Conservation (phyloP, 2,888 invertebrate genomes). For the Boloria euphrosyne region DNA sequence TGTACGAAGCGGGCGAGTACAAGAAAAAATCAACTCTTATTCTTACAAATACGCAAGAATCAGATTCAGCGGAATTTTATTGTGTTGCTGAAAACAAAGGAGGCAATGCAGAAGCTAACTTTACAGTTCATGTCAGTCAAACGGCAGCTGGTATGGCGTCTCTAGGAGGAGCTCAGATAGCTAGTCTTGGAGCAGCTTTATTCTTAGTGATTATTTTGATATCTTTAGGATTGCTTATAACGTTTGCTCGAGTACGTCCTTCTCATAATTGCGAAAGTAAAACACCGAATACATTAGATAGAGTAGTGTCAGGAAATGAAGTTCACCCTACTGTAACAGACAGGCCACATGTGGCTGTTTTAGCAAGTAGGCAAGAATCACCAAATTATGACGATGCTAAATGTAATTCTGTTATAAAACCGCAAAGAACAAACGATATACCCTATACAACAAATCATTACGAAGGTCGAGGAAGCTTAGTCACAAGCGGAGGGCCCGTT, state of each 20-base stretch:
- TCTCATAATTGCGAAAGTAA: constrained; percentile 89
- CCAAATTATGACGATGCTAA: constrained; percentile 67
- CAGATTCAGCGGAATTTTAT: constrained; percentile 92
- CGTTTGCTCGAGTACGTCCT: constrained; percentile 88
- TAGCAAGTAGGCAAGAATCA: constrained; percentile 79
- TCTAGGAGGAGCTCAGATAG: constrained; percentile 92
- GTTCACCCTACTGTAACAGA: constrained; percentile 74
- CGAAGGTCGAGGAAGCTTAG: constrained; percentile 85
- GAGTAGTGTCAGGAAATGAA: constrained; percentile 85
- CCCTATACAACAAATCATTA: constrained; percentile 87
- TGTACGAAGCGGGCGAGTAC: constrained; percentile 89
- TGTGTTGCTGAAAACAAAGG: constrained; percentile 95
- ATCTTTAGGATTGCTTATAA: constrained; percentile 86
- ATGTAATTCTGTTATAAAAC: constrained; percentile 88
- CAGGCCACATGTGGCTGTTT: constrained; percentile 81
- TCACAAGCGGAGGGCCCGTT: constrained; percentile 83
- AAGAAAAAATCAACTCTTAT: constrained; percentile 90
- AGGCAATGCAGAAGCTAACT: constrained; percentile 93
- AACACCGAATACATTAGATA: constrained; percentile 88
- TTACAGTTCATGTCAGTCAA: constrained; percentile 91
- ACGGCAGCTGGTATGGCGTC: constrained; percentile 90
- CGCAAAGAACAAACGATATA: constrained; percentile 86
- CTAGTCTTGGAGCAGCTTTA: constrained; percentile 91
- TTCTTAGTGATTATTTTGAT: constrained; percentile 90
- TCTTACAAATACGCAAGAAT: constrained; percentile 91